Percentiles rank a stretch among this genome's conserved stretches.
These are phyloP conservation scores for Chesias legatella DNA, from an alignment of 2,888 invertebrate genomes.

Conservation along the genomic window DNA sequence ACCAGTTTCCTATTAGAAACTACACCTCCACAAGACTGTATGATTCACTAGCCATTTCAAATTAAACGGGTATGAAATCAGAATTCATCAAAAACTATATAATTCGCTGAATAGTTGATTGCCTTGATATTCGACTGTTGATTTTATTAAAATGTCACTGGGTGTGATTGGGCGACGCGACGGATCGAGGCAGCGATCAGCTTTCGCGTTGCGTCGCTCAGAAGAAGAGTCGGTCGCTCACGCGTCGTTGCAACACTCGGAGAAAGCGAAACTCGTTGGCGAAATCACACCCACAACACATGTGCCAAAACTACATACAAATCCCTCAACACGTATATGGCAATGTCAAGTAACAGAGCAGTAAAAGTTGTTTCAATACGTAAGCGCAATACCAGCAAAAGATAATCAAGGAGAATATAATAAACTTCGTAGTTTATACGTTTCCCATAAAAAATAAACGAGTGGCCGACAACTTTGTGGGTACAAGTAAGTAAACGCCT, in stretches of 20 bases:
- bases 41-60: slow-evolving; percentile 60
- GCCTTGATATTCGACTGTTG: slow-evolving; percentile 68
- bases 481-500: slow-evolving; percentile 1
- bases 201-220: slow-evolving; percentile 18
- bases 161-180: slow-evolving; percentile 18
- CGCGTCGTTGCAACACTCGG: slow-evolving; percentile 57
- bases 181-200: not conserved
- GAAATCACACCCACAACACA: slow-evolving; percentile 74
- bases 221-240: slow-evolving; percentile 31
- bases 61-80: slow-evolving; percentile 28
- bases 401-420: slow-evolving; percentile 34
- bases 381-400: slow-evolving; percentile 32
- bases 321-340: slow-evolving; percentile 45
- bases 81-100: slow-evolving; percentile 23
- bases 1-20: slow-evolving; percentile 67
- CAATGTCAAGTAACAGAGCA: slow-evolving; percentile 43
- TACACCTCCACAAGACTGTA: slow-evolving; percentile 50
- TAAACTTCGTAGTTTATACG: slow-evolving; percentile 10
- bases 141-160: slow-evolving; percentile 59
- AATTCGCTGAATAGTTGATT: slow-evolving; percentile 47
- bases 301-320: slow-evolving; percentile 60
- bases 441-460: not conserved
- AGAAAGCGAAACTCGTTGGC: slow-evolving; percentile 71
- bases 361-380: slow-evolving; percentile 64
- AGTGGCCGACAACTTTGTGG: not conserved